These are phyloP conservation scores for Thera britannica DNA, from an alignment of 2,888 invertebrate genomes.

Conservation along the genomic window DNA sequence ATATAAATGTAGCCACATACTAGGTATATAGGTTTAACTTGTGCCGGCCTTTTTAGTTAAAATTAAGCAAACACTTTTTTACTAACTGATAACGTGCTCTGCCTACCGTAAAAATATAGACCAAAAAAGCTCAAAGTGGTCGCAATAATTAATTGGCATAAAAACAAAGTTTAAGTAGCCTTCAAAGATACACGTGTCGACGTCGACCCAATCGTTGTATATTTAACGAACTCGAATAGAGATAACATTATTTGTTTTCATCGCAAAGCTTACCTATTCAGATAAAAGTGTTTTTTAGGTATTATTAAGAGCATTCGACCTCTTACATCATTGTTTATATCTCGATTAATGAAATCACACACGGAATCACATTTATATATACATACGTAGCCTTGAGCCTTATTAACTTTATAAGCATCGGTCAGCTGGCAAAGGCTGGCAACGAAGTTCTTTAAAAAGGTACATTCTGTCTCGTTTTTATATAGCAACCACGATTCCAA, in stretches of 20 bases:
- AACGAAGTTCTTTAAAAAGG: background rate
- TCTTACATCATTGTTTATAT: conserved; percentile 45
- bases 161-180: conserved; percentile 21
- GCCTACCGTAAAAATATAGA: conserved; percentile 1
- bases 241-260: conserved; percentile 63
- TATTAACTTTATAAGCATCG: conserved; percentile 35
- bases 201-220: conserved; percentile 36
- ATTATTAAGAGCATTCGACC: conserved; percentile 42
- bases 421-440: conserved; percentile 28
- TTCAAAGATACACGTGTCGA: conserved; percentile 40
- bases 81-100: background rate
- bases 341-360: conserved; percentile 27
- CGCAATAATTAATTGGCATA: conserved; percentile 12
- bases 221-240: conserved; percentile 46
- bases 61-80: conserved; percentile 4
- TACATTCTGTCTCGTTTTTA: conserved; percentile 39
- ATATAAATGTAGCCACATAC: conserved; percentile 10
- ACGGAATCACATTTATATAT: conserved; percentile 24
- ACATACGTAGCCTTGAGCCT: conserved; percentile 19
- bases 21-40: conserved; percentile 14
- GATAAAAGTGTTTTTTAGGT: conserved; percentile 41
- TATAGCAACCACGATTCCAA: conserved; percentile 45
- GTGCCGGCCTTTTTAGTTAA: conserved; percentile 11
- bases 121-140: background rate
- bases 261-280: conserved; percentile 45